phyloP scores from a whole-genome alignment of 1,140 invertebrate genomes.

The Apis dorsata region DNA sequence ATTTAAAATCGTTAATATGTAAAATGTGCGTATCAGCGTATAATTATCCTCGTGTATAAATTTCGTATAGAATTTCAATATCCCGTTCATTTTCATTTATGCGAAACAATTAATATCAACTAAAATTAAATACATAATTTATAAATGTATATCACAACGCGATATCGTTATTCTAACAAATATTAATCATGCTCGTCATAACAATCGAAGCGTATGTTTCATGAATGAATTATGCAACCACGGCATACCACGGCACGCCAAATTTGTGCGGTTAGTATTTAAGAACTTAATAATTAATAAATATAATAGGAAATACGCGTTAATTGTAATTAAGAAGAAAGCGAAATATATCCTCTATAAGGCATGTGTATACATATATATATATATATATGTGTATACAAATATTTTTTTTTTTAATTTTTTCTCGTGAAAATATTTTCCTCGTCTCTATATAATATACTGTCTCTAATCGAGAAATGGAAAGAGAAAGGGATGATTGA shows the following conservation, averaged over 20 bases:
- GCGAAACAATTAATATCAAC: constrained; percentile 1
- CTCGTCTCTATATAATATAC: no score
- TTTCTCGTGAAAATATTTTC: no score
- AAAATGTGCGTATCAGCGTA: not conserved
- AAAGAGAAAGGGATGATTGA: no score
- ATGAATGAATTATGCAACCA: not conserved
- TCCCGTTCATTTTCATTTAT: not conserved
- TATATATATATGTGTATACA: no score
- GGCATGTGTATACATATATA: no score
- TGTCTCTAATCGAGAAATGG: no score
- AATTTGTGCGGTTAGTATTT: not conserved
- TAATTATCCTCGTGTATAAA: not conserved
- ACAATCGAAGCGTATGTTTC: not conserved
- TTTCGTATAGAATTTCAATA: constrained; percentile 1
- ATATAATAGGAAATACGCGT: no score
- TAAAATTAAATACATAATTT: constrained; percentile 12
- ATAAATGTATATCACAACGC: not conserved
- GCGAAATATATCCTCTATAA: no score
- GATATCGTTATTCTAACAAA: not conserved
- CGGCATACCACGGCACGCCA: not conserved
- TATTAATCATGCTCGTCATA: not conserved
- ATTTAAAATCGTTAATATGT: not conserved
- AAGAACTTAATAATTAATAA: not conserved
- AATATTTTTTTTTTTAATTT: no score
- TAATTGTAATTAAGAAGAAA: no score